These are phyloP conservation scores for Chionomys nivalis DNA, from an alignment of 2,113 vertebrate genomes.

Conservation along the genomic window DNA sequence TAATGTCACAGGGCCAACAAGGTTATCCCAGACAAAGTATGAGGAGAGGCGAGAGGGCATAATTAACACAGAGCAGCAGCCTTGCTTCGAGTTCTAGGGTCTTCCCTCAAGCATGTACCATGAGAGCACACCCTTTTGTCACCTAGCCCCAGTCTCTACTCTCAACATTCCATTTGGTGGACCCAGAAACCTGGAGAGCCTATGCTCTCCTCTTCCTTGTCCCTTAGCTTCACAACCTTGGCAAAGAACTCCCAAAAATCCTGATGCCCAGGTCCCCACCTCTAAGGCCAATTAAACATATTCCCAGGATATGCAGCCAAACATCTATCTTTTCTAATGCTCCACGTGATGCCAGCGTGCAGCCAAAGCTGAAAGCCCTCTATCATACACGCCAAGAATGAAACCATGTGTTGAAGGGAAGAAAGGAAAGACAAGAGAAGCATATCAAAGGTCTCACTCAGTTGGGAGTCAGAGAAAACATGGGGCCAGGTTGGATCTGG, in stretches of 20 bases:
- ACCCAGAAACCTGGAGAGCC: background rate
- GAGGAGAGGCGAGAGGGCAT: background rate
- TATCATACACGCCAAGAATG: background rate
- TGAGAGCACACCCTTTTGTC: background rate
- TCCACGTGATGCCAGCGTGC: fast-evolving
- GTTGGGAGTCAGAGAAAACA: background rate
- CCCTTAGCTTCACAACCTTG: background rate
- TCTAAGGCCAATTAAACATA: background rate
- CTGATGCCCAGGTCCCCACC: background rate
- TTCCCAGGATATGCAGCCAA: background rate
- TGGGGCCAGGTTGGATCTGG: background rate
- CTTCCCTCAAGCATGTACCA: background rate
- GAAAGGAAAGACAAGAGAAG: background rate
- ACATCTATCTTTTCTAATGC: background rate
- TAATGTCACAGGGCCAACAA: background rate
- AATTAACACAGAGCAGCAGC: background rate
- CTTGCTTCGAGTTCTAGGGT: background rate
- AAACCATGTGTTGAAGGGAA: slow-evolving; percentile 35
- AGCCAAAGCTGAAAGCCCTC: background rate
- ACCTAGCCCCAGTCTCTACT: background rate
- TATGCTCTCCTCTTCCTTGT: background rate
- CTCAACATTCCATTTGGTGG: background rate
- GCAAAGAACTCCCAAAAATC: slow-evolving; percentile 4
- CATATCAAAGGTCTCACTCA: background rate
- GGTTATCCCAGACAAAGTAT: background rate